phyloP scores from a whole-genome alignment of 2,888 invertebrate species.

The Diachrysia chrysitis region DNA sequence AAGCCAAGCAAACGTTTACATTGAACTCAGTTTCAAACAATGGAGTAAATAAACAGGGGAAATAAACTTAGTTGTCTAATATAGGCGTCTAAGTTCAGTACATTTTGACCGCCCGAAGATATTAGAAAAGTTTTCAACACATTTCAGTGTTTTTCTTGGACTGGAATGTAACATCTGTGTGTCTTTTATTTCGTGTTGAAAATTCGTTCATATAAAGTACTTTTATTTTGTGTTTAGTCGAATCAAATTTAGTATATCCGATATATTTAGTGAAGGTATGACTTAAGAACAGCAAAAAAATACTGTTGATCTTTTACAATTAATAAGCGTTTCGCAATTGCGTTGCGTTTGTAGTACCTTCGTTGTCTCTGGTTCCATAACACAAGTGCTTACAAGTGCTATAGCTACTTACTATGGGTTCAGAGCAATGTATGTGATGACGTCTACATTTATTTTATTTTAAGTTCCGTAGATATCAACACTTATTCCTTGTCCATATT shows the following conservation, averaged over 20 bases:
- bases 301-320: no score
- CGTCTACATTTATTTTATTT: no score
- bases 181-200: conserved; percentile 3
- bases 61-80: conserved; percentile 4
- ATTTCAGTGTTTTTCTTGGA: conserved; percentile 42
- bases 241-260: not conserved
- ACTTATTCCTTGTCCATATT: no score
- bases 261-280: not conserved
- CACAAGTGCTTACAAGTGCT: no score
- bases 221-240: not conserved
- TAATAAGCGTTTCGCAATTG: no score
- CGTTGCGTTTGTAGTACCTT: no score
- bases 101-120: conserved; percentile 26
- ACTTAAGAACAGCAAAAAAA: no score
- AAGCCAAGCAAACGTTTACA: not conserved
- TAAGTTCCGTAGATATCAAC: no score
- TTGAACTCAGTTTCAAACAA: not conserved
- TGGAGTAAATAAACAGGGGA: not conserved
- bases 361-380: no score
- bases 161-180: conserved; percentile 26
- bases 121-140: conserved; percentile 45
- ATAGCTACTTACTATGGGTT: no score
- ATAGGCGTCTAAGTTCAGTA: not conserved
- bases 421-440: no score
- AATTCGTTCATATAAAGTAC: not conserved